Percentiles rank a stretch among this genome's conserved stretches.
These are phyloP conservation scores for Geococcyx californianus DNA, from an alignment of 2,113 vertebrate species.

Conservation along the genomic window DNA sequence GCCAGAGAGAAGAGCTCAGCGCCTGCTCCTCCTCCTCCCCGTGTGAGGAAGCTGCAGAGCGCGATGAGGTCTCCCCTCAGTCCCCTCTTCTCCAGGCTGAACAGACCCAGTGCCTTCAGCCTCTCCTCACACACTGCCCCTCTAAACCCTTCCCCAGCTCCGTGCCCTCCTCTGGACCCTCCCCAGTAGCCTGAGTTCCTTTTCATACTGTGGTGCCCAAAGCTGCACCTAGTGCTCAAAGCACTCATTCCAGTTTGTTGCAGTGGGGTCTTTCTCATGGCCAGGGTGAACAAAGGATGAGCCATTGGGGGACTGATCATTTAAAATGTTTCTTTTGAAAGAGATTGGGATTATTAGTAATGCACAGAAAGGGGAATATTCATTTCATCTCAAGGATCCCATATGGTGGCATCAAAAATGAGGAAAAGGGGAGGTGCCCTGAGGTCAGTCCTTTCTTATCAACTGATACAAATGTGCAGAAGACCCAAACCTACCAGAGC, in stretches of 20 bases:
- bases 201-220: too few relatives aligned
- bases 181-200: too few relatives aligned
- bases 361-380: neutral
- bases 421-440: neutral
- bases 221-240: too few relatives aligned
- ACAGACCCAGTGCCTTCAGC: too few relatives aligned
- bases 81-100: too few relatives aligned
- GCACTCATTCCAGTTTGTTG: neutral
- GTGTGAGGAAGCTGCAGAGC: too few relatives aligned
- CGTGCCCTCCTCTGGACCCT: too few relatives aligned
- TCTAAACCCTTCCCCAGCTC: too few relatives aligned
- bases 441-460: neutral
- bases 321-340: neutral
- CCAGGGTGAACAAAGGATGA: neutral
- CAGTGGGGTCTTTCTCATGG: neutral
- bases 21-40: too few relatives aligned
- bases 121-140: too few relatives aligned
- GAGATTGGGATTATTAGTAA: neutral
- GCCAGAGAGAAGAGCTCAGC: too few relatives aligned
- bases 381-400: neutral
- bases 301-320: neutral
- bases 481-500: neutral
- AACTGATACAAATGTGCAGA: accelerated
- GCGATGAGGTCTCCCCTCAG: too few relatives aligned
- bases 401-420: neutral